Evolutionary conservation across 2,797 vertebrate species (phyloP).

Genomic region (Lithobates sylvaticus): DNA sequence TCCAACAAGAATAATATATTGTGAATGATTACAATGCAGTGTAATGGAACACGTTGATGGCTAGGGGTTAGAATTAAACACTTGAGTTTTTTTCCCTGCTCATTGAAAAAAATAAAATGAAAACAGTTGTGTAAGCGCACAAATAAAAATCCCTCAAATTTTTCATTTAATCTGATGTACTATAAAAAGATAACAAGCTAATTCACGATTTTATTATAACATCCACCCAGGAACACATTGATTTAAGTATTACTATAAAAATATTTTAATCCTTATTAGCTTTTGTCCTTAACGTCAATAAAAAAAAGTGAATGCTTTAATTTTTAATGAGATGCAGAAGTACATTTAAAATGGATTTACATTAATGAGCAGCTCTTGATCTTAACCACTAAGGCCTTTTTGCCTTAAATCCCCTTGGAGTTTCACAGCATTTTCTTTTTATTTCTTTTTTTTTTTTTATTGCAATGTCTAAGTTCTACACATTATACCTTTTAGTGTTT

Average conservation of each 20-base stretch:
- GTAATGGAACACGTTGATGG: background rate
- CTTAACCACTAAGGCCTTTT: background rate
- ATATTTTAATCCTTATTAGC: constrained; percentile 39
- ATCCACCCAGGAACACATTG: background rate
- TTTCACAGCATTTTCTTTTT: too few species aligned
- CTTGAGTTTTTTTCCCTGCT: background rate
- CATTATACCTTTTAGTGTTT: too few species aligned
- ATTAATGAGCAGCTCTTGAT: constrained; percentile 32
- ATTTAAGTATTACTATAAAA: constrained; percentile 30
- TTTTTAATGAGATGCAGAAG: constrained; percentile 8
- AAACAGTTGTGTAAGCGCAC: background rate
- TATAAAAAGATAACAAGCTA: constrained; percentile 14
- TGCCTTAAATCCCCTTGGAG: too few species aligned
- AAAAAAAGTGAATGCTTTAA: constrained; percentile 15
- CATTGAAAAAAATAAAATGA: background rate
- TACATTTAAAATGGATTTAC: constrained; percentile 13
- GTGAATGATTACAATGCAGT: background rate
- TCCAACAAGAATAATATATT: background rate
- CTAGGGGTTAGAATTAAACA: constrained; percentile 7
- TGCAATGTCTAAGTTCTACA: too few species aligned
- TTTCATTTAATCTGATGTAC: constrained; percentile 2
- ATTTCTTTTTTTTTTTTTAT: too few species aligned
- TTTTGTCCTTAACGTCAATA: constrained; percentile 10
- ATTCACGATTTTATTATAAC: constrained; percentile 20
- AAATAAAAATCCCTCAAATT: background rate